Conservation (phyloP, 92 coral and sea anemone species). For the Phenganax stokvisi region DNA sequence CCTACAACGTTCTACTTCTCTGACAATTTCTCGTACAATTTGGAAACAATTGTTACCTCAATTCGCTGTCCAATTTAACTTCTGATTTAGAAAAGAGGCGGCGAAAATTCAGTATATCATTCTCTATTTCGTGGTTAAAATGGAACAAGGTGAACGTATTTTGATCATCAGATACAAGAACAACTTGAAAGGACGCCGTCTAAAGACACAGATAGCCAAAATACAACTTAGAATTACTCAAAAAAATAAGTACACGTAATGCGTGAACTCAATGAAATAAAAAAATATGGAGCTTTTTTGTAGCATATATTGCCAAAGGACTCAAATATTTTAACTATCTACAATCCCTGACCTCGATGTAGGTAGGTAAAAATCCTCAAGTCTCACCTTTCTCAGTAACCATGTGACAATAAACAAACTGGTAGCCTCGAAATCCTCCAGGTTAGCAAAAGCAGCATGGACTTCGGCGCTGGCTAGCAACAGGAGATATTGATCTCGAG, state of each 20-base stretch:
- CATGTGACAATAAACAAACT: constrained; percentile 76
- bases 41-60: constrained; percentile 50
- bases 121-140: constrained; percentile 57
- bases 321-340: too few species aligned
- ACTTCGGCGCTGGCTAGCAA: constrained; percentile 64
- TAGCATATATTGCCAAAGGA: too few species aligned
- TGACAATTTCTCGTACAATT: too few species aligned
- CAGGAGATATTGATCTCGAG: constrained; percentile 45
- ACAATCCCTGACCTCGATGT: too few species aligned
- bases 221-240: background rate
- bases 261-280: too few species aligned
- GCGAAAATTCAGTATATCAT: constrained; percentile 57
- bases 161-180: constrained; percentile 63
- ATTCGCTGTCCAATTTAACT: constrained; percentile 69
- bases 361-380: background rate
- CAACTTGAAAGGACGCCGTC: constrained; percentile 80
- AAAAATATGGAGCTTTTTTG: too few species aligned
- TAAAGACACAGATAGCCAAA: constrained; percentile 2
- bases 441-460: constrained; percentile 54
- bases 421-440: constrained; percentile 57
- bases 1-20: too few species aligned
- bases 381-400: constrained; percentile 55
- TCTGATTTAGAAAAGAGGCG: constrained; percentile 66
- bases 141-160: constrained; percentile 74
- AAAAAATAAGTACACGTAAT: background rate